Evolutionary conservation across 2,113 vertebrate species (phyloP), one percentile per base, ranked within the genome.

Genomic region (Phalacrocorax aristotelis): DNA sequence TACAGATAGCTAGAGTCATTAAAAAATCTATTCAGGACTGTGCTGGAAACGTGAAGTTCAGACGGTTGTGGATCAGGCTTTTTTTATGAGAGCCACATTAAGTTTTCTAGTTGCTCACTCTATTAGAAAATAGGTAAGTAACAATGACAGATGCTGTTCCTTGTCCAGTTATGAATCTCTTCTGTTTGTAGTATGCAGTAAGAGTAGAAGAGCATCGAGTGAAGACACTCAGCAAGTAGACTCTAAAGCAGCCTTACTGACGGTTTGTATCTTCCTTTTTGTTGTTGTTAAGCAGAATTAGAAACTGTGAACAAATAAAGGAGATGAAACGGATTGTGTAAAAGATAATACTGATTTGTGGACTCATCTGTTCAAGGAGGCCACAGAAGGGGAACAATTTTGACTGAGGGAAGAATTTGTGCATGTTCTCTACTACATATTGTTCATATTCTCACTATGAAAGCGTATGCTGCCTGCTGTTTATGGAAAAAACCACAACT

Each of bases 141-240:
- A 34, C 65, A 80, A 9, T 27, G 44, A n/a, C n/a, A 30, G 0
- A 0, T 57, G 51, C 60, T 0, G 1, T 85, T 95, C 58, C 71
- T 58, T 42, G 48, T 51, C 58, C 70, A 42, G 48, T 95, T 66
- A 86, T 13, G 5, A 78, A 76, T 95, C 74, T 89, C 14, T 83
- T 85, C 95, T 20, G 15, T 82, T 96, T 68, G 12, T 72, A 99
- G 99, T 97, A 68, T 97, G 98, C 91, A 98, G 87, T 77, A 98
- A 98, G 94, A 98, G 96, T 81, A 97, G 98, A 91, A 98, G 98
- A 93, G 98, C 93, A 93, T 97, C 98, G 2, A 96, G 97, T 70
- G 99, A 99, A 94, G 99, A 99, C 55, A 82, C 98, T 79, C 98
- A 97, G 38, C 98, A 98, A 16, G 98, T 98, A 18, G 99, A 99